These are phyloP conservation scores for Forbesichthys papilliferus DNA, from an alignment of 2,113 vertebrate genomes.

Conservation along the genomic window DNA sequence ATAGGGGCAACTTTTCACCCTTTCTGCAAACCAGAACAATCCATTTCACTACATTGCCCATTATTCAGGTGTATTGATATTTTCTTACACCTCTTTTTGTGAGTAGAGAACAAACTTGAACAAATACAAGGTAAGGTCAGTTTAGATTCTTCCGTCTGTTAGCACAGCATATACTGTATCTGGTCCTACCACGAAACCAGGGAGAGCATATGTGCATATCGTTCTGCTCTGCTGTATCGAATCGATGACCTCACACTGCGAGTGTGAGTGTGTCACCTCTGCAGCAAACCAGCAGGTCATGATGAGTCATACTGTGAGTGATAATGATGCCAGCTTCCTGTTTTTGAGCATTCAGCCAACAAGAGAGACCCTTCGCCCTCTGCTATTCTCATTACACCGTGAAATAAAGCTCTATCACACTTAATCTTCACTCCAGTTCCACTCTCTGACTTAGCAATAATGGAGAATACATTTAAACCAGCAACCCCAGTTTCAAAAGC, in stretches of 20 bases:
- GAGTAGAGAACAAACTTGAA: no score
- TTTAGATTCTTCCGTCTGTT: neutral
- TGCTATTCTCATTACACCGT: neutral
- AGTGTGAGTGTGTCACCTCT: neutral
- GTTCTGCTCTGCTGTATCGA: neutral
- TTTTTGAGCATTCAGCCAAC: neutral
- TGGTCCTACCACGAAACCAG: neutral
- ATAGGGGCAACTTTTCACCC: no score
- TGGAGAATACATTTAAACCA: no score
- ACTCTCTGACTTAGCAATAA: neutral
- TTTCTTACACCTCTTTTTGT: no score
- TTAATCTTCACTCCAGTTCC: neutral
- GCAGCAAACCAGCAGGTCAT: neutral
- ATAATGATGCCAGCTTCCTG: neutral
- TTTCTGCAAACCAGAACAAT: no score
- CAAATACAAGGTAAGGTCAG: no score
- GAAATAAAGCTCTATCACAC: neutral
- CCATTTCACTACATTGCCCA: no score
- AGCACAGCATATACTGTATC: neutral
- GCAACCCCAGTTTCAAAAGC: no score
- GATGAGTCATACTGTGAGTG: neutral
- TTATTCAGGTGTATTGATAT: neutral
- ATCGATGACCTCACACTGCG: neutral
- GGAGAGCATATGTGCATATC: neutral
- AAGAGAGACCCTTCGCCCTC: neutral